Evolutionary conservation across 2,113 vertebrate species (phyloP).

Genomic region (Struthio camelus): DNA sequence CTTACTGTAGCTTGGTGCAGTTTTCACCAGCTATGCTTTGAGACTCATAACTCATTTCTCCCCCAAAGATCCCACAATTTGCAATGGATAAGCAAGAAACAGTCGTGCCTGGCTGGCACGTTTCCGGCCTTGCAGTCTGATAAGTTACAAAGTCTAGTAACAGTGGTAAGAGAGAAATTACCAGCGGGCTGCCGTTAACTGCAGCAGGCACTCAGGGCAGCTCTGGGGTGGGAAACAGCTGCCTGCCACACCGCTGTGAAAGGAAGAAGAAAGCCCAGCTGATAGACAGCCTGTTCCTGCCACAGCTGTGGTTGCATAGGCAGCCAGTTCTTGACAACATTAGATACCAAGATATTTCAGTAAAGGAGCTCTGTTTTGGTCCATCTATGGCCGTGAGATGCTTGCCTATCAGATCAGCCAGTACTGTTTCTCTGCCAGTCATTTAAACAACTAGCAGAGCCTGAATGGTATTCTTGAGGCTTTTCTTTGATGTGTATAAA

Average conservation of each 20-base stretch:
- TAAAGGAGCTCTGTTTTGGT: neutral
- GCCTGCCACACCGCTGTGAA: neutral
- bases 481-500: neutral
- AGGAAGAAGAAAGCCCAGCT: neutral
- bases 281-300: neutral
- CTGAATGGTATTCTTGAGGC: neutral
- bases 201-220: neutral
- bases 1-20: neutral
- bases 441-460: neutral
- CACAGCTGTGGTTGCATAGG: neutral
- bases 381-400: neutral
- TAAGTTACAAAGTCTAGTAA: neutral
- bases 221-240: neutral
- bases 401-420: neutral
- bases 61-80: neutral
- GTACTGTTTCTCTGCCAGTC: neutral
- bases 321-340: neutral
- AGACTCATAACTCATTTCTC: neutral
- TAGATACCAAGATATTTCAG: neutral
- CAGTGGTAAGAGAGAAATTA: neutral
- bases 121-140: neutral
- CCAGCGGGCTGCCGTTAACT: neutral
- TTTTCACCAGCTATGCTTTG: neutral
- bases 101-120: fast-evolving
- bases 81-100: neutral